These are phyloP conservation scores for Tragelaphus imberbis DNA, from an alignment of 2,113 vertebrate species.

Conservation along the genomic window DNA sequence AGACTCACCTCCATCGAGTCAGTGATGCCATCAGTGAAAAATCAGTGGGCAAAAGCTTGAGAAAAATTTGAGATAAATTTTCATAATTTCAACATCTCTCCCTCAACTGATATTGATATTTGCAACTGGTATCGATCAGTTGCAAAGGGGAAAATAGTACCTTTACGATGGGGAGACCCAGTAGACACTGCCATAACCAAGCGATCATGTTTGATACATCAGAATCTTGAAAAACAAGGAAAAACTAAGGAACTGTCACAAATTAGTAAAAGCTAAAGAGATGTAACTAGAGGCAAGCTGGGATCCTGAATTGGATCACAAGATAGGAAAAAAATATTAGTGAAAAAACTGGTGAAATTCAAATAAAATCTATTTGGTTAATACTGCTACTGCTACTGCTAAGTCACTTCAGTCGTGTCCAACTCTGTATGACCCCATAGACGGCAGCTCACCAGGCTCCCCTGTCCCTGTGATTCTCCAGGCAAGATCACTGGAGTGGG, in stretches of 20 bases:
- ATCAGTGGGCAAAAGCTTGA: too few species aligned
- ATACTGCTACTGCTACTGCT: background rate
- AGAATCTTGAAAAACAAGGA: background rate
- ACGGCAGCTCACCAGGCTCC: too few species aligned
- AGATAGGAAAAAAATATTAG: background rate
- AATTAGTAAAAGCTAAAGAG: background rate
- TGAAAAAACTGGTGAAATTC: background rate
- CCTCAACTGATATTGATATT: background rate
- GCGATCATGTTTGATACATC: background rate
- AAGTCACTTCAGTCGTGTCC: too few species aligned
- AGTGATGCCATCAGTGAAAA: too few species aligned
- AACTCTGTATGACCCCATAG: too few species aligned
- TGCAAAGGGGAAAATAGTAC: background rate
- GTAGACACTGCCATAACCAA: background rate
- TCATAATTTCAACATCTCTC: background rate
- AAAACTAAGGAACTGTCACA: background rate
- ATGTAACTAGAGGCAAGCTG: background rate
- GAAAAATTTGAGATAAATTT: background rate
- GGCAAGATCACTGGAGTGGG: too few species aligned
- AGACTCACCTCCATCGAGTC: too few species aligned
- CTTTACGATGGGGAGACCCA: background rate
- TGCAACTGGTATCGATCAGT: background rate
- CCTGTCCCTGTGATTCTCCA: too few species aligned
- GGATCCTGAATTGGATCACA: background rate
- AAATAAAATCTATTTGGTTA: background rate